phyloP scores from a whole-genome alignment of 2,888 invertebrate genomes.

The Hypomecis punctinalis region DNA sequence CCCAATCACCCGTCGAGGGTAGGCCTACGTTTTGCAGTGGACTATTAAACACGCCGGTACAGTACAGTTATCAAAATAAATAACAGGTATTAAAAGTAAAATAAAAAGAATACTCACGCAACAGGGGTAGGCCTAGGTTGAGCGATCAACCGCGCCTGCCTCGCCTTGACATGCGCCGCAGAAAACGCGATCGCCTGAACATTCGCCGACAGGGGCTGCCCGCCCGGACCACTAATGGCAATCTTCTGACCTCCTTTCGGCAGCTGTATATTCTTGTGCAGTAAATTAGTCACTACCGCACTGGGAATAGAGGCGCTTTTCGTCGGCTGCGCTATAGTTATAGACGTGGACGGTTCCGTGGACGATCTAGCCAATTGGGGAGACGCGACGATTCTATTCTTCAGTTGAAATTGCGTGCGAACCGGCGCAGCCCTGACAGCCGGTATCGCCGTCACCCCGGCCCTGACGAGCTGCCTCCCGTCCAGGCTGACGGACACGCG shows the following conservation, averaged over 20 bases:
- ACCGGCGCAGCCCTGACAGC: constrained; percentile 53
- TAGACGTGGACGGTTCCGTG: constrained; percentile 52
- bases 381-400: constrained; percentile 58
- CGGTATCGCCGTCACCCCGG: constrained; percentile 45
- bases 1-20: no score
- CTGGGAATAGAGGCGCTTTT: constrained; percentile 62
- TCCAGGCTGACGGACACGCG: constrained; percentile 63
- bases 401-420: constrained; percentile 68
- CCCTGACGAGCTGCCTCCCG: constrained; percentile 58
- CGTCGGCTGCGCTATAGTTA: constrained; percentile 54
- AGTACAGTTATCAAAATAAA: no score
- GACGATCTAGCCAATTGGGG: constrained; percentile 42
- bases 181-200: constrained; percentile 72
- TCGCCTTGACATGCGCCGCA: constrained; percentile 65
- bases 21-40: no score
- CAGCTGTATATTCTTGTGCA: constrained; percentile 65
- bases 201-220: constrained; percentile 61
- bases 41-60: no score
- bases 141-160: constrained; percentile 63
- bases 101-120: constrained; percentile 54
- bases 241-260: constrained; percentile 64
- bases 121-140: constrained; percentile 57
- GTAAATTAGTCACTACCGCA: constrained; percentile 63
- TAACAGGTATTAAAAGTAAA: neutral
- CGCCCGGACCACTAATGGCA: constrained; percentile 60